Evolutionary conservation across 2,113 vertebrate genomes (phyloP).

Genomic region (Tachysurus fulvidraco): DNA sequence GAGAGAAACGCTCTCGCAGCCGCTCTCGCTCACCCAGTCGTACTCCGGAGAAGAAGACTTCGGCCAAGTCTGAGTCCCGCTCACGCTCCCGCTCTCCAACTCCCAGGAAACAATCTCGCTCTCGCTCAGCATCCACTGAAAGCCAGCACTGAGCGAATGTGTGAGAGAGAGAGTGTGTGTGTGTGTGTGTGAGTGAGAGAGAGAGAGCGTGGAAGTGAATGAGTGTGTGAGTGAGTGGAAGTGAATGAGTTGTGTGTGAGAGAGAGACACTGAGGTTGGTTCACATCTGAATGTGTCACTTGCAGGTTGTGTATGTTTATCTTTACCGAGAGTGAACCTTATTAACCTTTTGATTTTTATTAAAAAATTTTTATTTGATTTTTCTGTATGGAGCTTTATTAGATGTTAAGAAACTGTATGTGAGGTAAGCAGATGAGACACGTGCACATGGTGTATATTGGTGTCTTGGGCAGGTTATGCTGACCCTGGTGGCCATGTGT

Average conservation of each 20-base stretch:
- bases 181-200: not conserved
- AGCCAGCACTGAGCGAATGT: conserved; percentile 68
- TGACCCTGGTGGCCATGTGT: no score
- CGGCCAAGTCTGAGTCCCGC: conserved; percentile 55
- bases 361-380: not conserved
- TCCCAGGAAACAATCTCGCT: conserved; percentile 59
- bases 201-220: not conserved
- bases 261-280: not conserved
- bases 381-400: not conserved
- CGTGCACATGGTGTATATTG: no score
- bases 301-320: not conserved
- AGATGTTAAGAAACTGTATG: not conserved
- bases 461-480: no score
- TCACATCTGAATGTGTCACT: not conserved
- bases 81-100: conserved; percentile 64
- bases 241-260: no score
- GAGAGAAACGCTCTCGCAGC: conserved; percentile 66
- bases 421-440: not conserved
- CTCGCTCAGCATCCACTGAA: conserved; percentile 68
- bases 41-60: conserved; percentile 72
- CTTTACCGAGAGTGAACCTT: not conserved
- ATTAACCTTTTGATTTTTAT: not conserved
- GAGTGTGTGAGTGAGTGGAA: not conserved
- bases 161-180: conserved; percentile 30
- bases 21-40: conserved; percentile 71